A percentile compares a stretch with the other conserved stretches of the same genome.
Conservation (phyloP, 2,888 invertebrate species). For the Drosophila birchii region DNA sequence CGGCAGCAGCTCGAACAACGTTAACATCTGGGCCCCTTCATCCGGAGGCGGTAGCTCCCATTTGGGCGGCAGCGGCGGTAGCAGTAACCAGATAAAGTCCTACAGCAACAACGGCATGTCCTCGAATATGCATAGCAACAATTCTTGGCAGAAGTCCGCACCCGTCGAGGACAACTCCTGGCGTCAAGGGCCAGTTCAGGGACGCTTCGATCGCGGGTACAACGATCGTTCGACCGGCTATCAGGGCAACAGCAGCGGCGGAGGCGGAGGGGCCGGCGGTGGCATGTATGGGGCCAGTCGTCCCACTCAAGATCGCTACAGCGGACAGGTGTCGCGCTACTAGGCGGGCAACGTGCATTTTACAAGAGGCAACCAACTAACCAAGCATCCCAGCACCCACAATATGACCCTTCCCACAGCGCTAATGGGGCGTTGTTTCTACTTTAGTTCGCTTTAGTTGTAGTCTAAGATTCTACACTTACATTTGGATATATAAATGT, state of each 20-base stretch:
- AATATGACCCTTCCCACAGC: slow-evolving; percentile 30
- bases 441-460: slow-evolving; percentile 56
- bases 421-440: slow-evolving; percentile 23
- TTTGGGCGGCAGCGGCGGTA: slow-evolving; percentile 61
- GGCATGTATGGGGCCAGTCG: slow-evolving; percentile 80
- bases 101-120: slow-evolving; percentile 83
- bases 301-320: slow-evolving; percentile 83
- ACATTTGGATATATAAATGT: slow-evolving; percentile 59
- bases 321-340: slow-evolving; percentile 83
- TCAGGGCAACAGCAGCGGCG: slow-evolving; percentile 68
- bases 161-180: slow-evolving; percentile 78
- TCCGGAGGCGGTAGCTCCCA: slow-evolving; percentile 68
- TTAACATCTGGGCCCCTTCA: slow-evolving; percentile 74
- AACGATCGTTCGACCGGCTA: slow-evolving; percentile 84
- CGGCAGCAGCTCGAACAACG: slow-evolving; percentile 66
- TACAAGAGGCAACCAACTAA: slow-evolving; percentile 41
- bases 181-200: slow-evolving; percentile 82
- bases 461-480: slow-evolving; percentile 60
- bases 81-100: slow-evolving; percentile 78
- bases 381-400: slow-evolving; percentile 16
- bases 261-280: slow-evolving; percentile 49
- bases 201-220: slow-evolving; percentile 84
- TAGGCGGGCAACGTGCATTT: slow-evolving; percentile 49
- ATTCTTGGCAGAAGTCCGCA: slow-evolving; percentile 81
- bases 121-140: slow-evolving; percentile 76